phyloP scores from a whole-genome alignment of 2,113 vertebrate species.

The Atractosteus spatula region DNA sequence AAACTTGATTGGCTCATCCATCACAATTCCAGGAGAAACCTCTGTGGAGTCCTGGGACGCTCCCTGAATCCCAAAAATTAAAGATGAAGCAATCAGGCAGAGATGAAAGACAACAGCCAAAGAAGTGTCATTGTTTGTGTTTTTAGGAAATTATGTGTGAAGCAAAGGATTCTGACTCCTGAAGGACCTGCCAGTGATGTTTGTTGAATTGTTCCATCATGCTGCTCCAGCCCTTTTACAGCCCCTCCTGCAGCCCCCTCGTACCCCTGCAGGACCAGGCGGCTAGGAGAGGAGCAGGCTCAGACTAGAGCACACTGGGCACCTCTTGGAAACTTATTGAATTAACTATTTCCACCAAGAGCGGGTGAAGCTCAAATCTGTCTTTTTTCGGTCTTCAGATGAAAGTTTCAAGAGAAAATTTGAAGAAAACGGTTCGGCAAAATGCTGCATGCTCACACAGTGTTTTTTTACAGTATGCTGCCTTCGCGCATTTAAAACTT shows the following conservation, averaged over 20 bases:
- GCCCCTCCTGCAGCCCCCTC: not conserved
- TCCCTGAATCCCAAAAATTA: constrained; percentile 14
- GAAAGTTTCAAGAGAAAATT: too few species aligned
- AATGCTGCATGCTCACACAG: too few species aligned
- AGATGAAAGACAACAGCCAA: constrained; percentile 32
- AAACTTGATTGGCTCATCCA: constrained; percentile 22
- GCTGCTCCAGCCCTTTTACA: not conserved
- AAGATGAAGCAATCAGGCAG: constrained; percentile 17
- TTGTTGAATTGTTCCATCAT: constrained; percentile 30
- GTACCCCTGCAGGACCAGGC: too few species aligned
- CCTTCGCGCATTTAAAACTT: too few species aligned
- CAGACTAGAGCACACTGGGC: too few species aligned
- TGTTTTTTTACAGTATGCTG: too few species aligned
- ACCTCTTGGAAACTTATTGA: too few species aligned
- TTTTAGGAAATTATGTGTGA: constrained; percentile 23
- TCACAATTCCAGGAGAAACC: constrained; percentile 21
- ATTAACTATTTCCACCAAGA: too few species aligned
- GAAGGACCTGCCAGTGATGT: constrained; percentile 21
- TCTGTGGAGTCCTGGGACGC: not conserved
- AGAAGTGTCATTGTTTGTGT: constrained; percentile 16
- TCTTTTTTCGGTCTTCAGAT: too few species aligned
- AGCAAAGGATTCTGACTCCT: constrained; percentile 23
- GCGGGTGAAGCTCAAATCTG: too few species aligned
- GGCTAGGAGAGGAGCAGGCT: too few species aligned
- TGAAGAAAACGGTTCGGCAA: too few species aligned